These are phyloP conservation scores for Tupaia tana DNA, from an alignment of 2,113 vertebrate species.

Conservation along the genomic window DNA sequence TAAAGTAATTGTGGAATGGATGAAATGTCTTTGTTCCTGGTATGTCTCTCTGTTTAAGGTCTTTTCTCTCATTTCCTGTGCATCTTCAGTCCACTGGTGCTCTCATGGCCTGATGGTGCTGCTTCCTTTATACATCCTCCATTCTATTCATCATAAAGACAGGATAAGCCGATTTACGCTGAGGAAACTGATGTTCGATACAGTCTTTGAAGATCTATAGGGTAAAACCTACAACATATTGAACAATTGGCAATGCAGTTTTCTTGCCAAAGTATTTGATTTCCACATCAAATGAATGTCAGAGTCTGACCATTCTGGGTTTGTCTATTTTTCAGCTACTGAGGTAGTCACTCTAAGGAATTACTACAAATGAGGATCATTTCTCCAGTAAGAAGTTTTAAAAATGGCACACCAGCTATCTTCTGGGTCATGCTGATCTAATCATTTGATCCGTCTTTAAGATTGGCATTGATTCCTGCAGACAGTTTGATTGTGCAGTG, in stretches of 20 bases:
- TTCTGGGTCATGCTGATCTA: constrained; percentile 34
- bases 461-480: constrained; percentile 8
- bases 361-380: constrained; percentile 25
- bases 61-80: background rate
- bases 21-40: background rate
- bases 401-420: constrained; percentile 8
- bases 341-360: constrained; percentile 8
- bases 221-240: background rate
- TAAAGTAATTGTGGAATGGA: background rate
- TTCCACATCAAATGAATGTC: constrained; percentile 30
- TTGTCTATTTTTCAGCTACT: background rate
- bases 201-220: background rate
- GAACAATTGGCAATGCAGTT: background rate
- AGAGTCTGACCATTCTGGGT: background rate
- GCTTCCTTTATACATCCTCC: background rate
- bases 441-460: constrained; percentile 25
- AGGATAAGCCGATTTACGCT: background rate
- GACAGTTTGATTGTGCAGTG: background rate
- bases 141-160: background rate
- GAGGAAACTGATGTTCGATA: background rate
- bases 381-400: constrained; percentile 29
- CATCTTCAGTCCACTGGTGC: background rate
- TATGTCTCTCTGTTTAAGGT: background rate
- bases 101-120: background rate
- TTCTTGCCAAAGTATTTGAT: constrained; percentile 27